phyloP scores from a whole-genome alignment of 2,113 vertebrate genomes.

The Rhodinocichla rosea region DNA sequence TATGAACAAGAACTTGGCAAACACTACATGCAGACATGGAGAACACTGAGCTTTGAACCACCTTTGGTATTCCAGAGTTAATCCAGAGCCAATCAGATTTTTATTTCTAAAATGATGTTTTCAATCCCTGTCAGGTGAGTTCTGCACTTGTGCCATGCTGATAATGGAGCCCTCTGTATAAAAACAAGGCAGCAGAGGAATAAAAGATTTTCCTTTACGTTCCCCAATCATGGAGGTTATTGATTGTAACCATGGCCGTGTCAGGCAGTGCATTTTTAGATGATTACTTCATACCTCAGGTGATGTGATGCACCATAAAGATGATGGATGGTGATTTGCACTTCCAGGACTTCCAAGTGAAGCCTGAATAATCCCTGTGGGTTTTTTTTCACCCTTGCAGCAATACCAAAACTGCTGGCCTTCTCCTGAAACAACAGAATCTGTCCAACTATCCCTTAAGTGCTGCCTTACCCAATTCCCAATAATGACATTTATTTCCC shows the following conservation, averaged over 20 bases:
- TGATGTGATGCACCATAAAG: constrained; percentile 38
- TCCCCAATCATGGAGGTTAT: background rate
- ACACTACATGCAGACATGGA: rapidly evolving
- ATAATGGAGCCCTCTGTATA: background rate
- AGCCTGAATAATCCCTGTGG: background rate
- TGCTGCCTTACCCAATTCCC: background rate
- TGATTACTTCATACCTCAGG: constrained; percentile 63
- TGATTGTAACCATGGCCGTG: background rate
- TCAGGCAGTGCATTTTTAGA: constrained; percentile 52
- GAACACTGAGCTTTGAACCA: background rate
- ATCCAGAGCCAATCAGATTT: background rate
- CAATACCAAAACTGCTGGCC: background rate
- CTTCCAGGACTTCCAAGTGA: constrained; percentile 26
- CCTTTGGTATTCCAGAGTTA: background rate
- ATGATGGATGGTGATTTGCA: constrained; percentile 36
- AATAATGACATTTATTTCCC: constrained; percentile 1
- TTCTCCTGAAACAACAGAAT: background rate
- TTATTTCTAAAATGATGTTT: background rate
- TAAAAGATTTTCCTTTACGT: constrained; percentile 15
- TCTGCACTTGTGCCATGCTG: background rate
- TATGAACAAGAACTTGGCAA: background rate
- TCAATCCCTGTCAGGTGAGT: background rate
- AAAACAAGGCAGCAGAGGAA: background rate
- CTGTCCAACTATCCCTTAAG: background rate
- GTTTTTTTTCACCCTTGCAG: background rate